Evolutionary conservation across 2,797 vertebrate genomes (phyloP), one percentile per base, ranked within the genome.

Genomic region (Cottoperca gobio): DNA sequence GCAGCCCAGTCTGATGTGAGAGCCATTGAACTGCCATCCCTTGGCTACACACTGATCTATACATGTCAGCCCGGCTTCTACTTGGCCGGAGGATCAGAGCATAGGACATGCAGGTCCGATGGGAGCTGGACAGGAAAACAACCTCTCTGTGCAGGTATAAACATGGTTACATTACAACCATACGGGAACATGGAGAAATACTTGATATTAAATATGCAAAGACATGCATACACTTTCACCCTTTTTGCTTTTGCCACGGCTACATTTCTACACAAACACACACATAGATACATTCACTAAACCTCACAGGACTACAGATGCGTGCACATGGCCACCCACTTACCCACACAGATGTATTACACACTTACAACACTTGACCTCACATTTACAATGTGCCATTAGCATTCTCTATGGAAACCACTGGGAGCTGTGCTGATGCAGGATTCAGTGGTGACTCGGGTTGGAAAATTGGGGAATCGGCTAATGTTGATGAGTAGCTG

Each of bases 11-110:
- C 97, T 79, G 98, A 98, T 13, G 97, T 99, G 0, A 96, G 96
- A 5, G 96, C 98, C 57, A 95, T 99, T 90, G 98, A 99, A 86
- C 88, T 99, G 89, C 98, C 98, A 1, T 98, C 97, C 13, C 94
- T 99, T 86, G 98, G 98, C 80, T 99, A 99, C 93, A 99, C 98
- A 0, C 92, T 99, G 91, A 97, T 99, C 93, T 99, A 99, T 88
- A 97, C 97, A 7, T 99, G 98, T 86, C 98, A 99, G 93, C 92
- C 95, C 0, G 96, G 97, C 37, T 99, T 96, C 94, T 99, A 98
- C 81, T 95, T 99, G 90, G 97, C 96, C 0, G 97, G 96, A 3
- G 98, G 98, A 58, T 99, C 98, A 0, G 98, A 99, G 88, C 98
- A 99, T 87, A 96, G 98, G 46, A 99, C 98, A 73, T 99, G 98